Conservation (phyloP, 2,797 vertebrate species). For the Podarcis lilfordi region DNA sequence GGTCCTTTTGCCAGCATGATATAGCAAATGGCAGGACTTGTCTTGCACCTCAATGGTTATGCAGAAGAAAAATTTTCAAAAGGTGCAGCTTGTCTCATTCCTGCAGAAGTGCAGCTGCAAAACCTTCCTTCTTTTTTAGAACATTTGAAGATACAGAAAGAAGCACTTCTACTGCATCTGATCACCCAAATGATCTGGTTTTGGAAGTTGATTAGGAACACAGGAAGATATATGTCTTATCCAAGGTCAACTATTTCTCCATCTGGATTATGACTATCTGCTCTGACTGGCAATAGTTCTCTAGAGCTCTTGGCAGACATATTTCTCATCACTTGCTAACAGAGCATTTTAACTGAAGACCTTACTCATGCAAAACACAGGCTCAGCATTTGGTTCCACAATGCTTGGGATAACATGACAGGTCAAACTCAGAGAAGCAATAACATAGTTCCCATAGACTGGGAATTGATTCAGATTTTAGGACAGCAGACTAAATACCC, state of each 20-base stretch:
- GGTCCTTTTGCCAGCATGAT: background rate
- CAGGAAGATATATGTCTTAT: background rate
- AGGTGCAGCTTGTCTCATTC: background rate
- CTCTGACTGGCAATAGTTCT: background rate
- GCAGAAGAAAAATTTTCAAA: background rate
- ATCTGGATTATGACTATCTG: background rate
- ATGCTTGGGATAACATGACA: background rate
- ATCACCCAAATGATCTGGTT: background rate
- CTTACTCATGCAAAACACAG: background rate
- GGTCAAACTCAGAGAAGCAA: background rate
- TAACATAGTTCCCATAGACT: background rate
- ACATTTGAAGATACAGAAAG: background rate
- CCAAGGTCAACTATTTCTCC: background rate
- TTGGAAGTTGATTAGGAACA: background rate
- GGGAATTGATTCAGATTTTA: background rate
- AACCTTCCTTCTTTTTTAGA: background rate
- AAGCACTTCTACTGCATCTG: background rate
- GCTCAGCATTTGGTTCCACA: background rate
- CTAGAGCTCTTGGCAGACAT: background rate
- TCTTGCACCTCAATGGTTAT: background rate
- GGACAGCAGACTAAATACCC: background rate
- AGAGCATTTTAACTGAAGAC: background rate
- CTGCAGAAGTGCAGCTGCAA: background rate
- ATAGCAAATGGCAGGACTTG: background rate
- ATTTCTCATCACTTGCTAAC: background rate